Evolutionary conservation across 2,888 invertebrate genomes (phyloP), one percentile per base, ranked within the genome.

Genomic region (Patella pellucida): DNA sequence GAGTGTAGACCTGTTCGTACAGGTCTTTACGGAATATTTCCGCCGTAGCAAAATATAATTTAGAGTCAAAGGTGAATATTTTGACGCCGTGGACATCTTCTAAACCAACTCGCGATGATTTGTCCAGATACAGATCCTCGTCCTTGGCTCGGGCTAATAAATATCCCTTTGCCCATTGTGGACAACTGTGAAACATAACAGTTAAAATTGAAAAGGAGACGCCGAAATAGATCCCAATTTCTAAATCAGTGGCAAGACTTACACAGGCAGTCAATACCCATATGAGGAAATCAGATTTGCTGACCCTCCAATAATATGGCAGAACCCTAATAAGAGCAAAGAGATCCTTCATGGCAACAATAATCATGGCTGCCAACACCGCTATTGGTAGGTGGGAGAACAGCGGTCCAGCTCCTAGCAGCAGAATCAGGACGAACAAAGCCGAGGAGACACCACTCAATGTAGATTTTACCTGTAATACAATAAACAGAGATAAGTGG

Each of bases 281-380:
- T 11, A 86, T 85, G 9, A 93, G 84, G 0, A 95, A 96, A 88
- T 97, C 97, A 84, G 94, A 91, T 85, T 93, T 94, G 81, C 95
- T 96, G 27, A 95, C 90, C 83, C 92, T 93, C 95, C 95, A 96
- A 82, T 95, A 94, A 81, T 92, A 93, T 27, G 92, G 90, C 0
- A 96, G 91, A 71, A 95, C 94, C 89, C 92, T 83, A 23, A 94
- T 92, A 91, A 96, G 95, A 88, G 94, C 90, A 73, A 92, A 87
- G 19, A 92, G 84, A 52, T 90, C 86, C 75, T 91, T 89, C 82
- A 92, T 85, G 16, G 91, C 89, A n/a, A 91, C 91, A 27, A 90
- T 86, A 68, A 92, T 92, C 79, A 92, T 91, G 52, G 90, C 88
- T 14, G 91, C 91, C 4, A 92, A 85, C 54, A 91, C 87, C 76